phyloP scores from a whole-genome alignment of 35 echinoderm and acorn worm genomes.

The Apostichopus japonicus region DNA sequence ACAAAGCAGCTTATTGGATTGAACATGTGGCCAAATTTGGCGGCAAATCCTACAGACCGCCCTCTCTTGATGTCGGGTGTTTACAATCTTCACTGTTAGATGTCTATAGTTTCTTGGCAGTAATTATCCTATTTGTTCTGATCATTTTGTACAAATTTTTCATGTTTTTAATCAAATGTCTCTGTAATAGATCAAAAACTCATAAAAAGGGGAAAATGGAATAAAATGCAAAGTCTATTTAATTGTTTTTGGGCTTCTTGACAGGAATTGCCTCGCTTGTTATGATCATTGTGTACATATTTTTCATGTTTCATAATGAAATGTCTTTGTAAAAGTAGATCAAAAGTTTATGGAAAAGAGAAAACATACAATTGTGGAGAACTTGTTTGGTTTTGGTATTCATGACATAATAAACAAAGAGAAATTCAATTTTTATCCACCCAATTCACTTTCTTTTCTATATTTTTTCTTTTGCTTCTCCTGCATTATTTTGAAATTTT shows the following conservation, averaged over 20 bases:
- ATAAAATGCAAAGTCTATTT: too few species aligned
- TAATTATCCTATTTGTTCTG: not conserved
- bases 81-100: conserved; percentile 46
- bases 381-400: conserved; percentile 5
- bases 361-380: too few species aligned
- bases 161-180: not conserved
- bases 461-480: too few species aligned
- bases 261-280: not conserved
- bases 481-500: too few species aligned
- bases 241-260: conserved; percentile 23
- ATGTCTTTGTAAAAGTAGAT: not conserved
- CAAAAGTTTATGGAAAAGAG: too few species aligned
- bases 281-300: not conserved
- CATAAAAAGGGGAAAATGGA: too few species aligned
- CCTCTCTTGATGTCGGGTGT: conserved; percentile 15
- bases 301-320: not conserved
- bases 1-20: conserved; percentile 6
- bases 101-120: conserved; percentile 34
- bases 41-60: not conserved
- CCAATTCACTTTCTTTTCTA: too few species aligned
- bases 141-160: not conserved
- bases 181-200: not conserved
- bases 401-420: not conserved
- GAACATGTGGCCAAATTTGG: conserved; percentile 4
- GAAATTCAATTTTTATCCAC: too few species aligned